These are phyloP conservation scores for Drosophila arawakana DNA, from an alignment of 1,140 invertebrate genomes.

Conservation along the genomic window DNA sequence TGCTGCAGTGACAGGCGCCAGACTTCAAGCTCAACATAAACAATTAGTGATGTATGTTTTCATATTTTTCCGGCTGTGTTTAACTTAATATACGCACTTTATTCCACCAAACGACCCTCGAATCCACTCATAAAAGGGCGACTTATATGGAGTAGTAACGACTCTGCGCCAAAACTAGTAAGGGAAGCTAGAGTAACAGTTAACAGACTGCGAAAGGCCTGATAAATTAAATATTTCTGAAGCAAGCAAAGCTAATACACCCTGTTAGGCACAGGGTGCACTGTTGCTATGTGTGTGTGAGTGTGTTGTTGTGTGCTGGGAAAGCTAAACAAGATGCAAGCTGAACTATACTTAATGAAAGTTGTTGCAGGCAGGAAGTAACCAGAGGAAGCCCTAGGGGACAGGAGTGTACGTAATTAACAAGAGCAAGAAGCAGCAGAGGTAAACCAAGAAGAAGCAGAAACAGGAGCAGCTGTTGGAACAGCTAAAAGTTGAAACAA, in stretches of 20 bases:
- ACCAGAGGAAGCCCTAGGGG: background rate
- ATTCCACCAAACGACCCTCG: background rate
- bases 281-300: background rate
- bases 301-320: slow-evolving; percentile 1
- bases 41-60: slow-evolving; percentile 14
- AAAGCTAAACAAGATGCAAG: slow-evolving; percentile 19
- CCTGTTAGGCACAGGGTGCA: background rate
- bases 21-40: background rate
- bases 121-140: background rate
- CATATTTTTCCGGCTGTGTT: background rate
- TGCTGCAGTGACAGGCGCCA: background rate
- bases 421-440: slow-evolving; percentile 1
- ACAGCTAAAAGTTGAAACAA: slow-evolving; percentile 57
- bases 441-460: background rate
- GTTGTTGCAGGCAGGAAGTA: slow-evolving; percentile 15
- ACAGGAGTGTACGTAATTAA: slow-evolving; percentile 55
- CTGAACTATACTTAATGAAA: slow-evolving; percentile 18
- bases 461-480: slow-evolving; percentile 21
- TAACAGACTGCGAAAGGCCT: no score
- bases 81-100: background rate
- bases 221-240: background rate
- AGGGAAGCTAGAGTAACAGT: background rate
- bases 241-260: background rate
- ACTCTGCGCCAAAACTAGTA: background rate
- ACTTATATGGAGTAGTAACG: background rate